These are phyloP conservation scores for Limnodromus scolopaceus DNA, from an alignment of 2,797 vertebrate species.

Conservation along the genomic window DNA sequence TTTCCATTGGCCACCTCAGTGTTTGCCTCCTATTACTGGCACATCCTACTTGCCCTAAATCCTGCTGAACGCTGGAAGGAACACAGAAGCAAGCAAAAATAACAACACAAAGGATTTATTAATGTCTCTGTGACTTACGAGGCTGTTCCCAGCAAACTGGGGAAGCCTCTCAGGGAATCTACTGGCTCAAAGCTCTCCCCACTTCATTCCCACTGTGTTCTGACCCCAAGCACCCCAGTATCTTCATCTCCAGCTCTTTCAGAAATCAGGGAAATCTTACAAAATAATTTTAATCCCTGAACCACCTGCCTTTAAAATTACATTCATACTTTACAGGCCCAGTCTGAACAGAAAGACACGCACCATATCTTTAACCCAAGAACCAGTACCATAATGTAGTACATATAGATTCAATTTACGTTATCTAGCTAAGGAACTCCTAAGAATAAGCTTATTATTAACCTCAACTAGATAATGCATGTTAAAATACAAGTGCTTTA, in stretches of 20 bases:
- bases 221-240: background rate
- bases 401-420: background rate
- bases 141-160: background rate
- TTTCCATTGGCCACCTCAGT: conserved; percentile 42
- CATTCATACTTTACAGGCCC: background rate
- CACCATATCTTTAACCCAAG: background rate
- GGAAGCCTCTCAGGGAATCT: background rate
- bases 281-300: background rate
- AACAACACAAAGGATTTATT: conserved; percentile 19
- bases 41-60: conserved; percentile 34
- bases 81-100: conserved; percentile 33
- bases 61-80: background rate
- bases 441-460: background rate
- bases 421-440: background rate
- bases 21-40: conserved; percentile 38
- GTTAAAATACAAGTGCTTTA: background rate
- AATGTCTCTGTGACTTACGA: background rate
- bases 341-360: background rate
- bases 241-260: background rate
- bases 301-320: background rate
- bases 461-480: background rate
- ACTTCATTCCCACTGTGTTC: background rate
- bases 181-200: background rate
- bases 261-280: background rate
- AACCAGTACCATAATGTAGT: background rate